These are phyloP conservation scores for Trichogramma evanescens DNA, from an alignment of 2,888 invertebrate species.

Conservation along the genomic window DNA sequence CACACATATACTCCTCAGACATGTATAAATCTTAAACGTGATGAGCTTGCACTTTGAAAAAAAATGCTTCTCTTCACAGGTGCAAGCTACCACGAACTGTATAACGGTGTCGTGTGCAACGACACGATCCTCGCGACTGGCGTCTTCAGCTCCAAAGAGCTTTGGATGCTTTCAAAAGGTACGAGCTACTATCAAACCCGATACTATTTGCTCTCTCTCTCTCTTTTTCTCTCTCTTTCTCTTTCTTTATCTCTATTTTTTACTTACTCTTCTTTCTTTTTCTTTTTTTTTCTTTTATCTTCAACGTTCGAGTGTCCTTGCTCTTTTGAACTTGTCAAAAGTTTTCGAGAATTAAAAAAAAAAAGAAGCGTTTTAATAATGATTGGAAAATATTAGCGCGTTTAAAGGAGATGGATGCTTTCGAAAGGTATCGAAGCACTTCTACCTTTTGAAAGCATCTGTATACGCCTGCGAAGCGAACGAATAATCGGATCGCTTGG, in stretches of 20 bases:
- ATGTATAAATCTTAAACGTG: neutral
- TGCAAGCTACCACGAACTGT: conserved; percentile 74
- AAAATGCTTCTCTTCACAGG: conserved; percentile 46
- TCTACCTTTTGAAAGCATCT: conserved; percentile 46
- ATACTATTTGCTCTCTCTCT: neutral
- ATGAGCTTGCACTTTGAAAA: neutral
- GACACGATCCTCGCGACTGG: conserved; percentile 99
- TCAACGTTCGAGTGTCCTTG: neutral
- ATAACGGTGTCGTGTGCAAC: conserved; percentile 97
- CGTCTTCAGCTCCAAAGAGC: conserved; percentile 98
- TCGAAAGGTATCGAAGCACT: conserved; percentile 43
- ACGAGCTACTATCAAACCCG: conserved; percentile 35
- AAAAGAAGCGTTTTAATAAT: neutral
- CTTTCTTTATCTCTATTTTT: conserved; percentile 14
- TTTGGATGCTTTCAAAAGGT: conserved; percentile 98
- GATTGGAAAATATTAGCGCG: neutral
- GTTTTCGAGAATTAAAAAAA: conserved; percentile 4
- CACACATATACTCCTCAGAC: neutral
- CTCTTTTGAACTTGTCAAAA: neutral
- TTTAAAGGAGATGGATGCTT: conserved; percentile 36
- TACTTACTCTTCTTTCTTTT: conserved; percentile 7
- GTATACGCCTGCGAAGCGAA: conserved; percentile 3
- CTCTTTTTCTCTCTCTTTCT: neutral
- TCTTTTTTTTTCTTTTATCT: conserved; percentile 5
- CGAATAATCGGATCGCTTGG: no score